Percentiles rank a stretch among this genome's conserved stretches.
These are phyloP conservation scores for Aporophyla lueneburgensis DNA, from an alignment of 2,888 invertebrate species.

Conservation along the genomic window DNA sequence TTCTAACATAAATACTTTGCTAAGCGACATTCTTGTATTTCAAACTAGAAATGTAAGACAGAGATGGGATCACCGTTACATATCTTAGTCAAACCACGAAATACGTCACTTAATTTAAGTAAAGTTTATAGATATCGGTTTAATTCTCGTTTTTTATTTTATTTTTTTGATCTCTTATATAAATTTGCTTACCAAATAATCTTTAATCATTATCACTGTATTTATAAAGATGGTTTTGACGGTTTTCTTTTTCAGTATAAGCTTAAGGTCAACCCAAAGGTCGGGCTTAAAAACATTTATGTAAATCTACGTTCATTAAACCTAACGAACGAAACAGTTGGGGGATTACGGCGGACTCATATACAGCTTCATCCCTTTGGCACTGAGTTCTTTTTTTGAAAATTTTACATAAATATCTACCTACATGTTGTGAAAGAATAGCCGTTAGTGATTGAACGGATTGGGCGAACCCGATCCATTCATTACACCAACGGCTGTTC, in stretches of 20 bases:
- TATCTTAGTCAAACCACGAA: no score
- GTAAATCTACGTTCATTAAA: constrained; percentile 82
- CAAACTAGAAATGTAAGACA: not conserved
- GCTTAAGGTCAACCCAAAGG: constrained; percentile 67
- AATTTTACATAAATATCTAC: constrained; percentile 1
- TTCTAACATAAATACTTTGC: no score
- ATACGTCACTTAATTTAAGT: no score
- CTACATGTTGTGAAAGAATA: constrained; percentile 20
- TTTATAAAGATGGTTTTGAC: constrained; percentile 44
- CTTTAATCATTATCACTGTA: not conserved
- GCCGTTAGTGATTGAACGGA: constrained; percentile 9
- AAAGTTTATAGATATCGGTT: not conserved
- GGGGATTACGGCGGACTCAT: constrained; percentile 72
- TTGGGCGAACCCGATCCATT: not conserved
- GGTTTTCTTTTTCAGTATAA: constrained; percentile 61
- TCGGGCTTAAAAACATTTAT: constrained; percentile 78
- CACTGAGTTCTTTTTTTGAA: constrained; percentile 38
- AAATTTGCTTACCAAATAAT: no score
- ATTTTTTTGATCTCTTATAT: no score
- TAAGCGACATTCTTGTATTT: not conserved
- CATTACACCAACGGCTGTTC: no score
- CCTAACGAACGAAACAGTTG: constrained; percentile 78
- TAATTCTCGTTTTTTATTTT: not conserved
- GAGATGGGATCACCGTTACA: not conserved
- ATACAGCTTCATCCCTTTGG: constrained; percentile 63